Conservation (phyloP, 2,113 vertebrate genomes). For the Sphaerodactylus townsendi region DNA sequence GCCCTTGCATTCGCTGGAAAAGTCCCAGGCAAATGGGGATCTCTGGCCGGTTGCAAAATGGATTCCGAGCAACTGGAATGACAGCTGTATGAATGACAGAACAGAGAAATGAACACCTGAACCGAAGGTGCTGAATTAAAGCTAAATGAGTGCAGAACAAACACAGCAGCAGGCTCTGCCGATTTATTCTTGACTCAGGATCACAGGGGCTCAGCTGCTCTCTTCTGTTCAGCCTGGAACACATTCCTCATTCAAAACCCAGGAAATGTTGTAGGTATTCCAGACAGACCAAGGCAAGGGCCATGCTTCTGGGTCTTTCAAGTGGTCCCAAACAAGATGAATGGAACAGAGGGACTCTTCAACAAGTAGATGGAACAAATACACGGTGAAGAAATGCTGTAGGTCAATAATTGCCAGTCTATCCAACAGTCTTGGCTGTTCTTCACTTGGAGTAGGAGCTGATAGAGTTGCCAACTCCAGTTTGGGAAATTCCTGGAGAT, state of each 20-base stretch:
- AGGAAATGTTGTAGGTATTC: not conserved
- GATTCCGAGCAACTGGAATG: not conserved
- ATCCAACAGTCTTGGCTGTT: too few relatives aligned
- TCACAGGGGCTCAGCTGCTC: not conserved
- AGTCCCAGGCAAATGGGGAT: not conserved
- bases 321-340: not conserved
- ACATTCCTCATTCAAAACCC: not conserved
- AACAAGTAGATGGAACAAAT: too few relatives aligned
- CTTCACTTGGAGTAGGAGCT: too few relatives aligned
- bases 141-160: slow-evolving; percentile 10
- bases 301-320: not conserved
- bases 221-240: not conserved
- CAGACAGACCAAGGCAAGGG: not conserved
- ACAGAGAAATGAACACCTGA: not conserved
- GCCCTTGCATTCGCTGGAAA: not conserved
- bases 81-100: not conserved
- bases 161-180: not conserved
- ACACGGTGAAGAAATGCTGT: too few relatives aligned
- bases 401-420: too few relatives aligned
- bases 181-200: slow-evolving; percentile 12
- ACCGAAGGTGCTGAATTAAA: not conserved
- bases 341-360: not conserved
- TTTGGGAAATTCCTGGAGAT: too few relatives aligned
- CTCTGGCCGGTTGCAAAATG: not conserved
- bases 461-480: too few relatives aligned